Evolutionary conservation across 2,797 vertebrate species (phyloP), one percentile per base, ranked within the genome.

Genomic region (Megalops cyprinoides): DNA sequence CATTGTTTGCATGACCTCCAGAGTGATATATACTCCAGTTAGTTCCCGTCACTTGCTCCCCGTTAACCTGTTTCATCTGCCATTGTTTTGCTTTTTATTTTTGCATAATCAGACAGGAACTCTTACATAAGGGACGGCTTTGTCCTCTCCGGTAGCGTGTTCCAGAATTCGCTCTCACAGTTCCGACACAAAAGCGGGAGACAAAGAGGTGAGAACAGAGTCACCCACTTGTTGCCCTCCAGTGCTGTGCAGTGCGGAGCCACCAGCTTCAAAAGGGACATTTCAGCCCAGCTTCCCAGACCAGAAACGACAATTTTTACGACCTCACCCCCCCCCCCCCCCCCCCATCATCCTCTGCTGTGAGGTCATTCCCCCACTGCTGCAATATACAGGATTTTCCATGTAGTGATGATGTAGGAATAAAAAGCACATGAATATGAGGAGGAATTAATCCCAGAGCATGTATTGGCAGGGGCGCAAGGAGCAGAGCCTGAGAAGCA

Each of bases 341-440:
- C n/a, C 14, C 39, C 34, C 20, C 37, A n/a, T 71, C 67, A 6
- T 23, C 15, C 51, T 14, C 15, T 8, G 8, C 1, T 3, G 51
- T 80, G 79, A 80, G 69, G 39, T 80, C 79, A 74, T 23, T 58
- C 69, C 18, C 67, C 15, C 69, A 9, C 55, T 39, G 69, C 51
- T 42, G 37, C 39, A 46, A 71, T 53, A 7, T n/a, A 34, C 25
- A 28, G 51, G 1, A 1, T 74, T 80, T 74, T 71, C 53, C 39
- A 48, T 8, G 69, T 28, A 10, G 9, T 74, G 48, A 58, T 20
- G 9, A 48, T 34, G 69, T 23, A 31, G 15, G 42, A 80, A 74
- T 42, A 20, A 60, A 23, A 74, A 23, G 42, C 71, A 46, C 79
- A 48, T 56, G 4, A 62, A 58, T 25, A 4, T 18, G 39, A 62